Evolutionary conservation across 1,140 invertebrate species (phyloP).

Genomic region (Saccostrea echinata): DNA sequence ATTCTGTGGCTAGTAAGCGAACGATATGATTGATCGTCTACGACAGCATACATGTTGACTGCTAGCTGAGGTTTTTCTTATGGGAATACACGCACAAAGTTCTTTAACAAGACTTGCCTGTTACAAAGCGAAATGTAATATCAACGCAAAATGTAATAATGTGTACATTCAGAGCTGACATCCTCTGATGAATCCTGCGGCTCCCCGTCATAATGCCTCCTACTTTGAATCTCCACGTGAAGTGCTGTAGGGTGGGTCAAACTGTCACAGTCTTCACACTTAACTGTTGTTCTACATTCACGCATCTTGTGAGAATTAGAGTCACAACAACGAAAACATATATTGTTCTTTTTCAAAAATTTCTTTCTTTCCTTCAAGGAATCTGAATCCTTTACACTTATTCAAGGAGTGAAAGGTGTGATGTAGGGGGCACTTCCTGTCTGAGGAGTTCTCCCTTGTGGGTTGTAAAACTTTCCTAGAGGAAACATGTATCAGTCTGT

Average conservation of each 20-base stretch:
- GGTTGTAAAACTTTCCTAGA: no score
- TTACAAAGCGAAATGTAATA: not conserved
- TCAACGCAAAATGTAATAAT: not conserved
- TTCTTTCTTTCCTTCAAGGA: slow-evolving; percentile 11
- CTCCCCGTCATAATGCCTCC: slow-evolving; percentile 7
- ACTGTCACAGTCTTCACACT: slow-evolving; percentile 45
- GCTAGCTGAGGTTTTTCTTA: not conserved
- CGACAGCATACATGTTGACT: slow-evolving; percentile 38
- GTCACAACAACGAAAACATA: slow-evolving; percentile 46
- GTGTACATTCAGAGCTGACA: not conserved
- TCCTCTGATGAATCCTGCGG: not conserved
- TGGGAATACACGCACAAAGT: slow-evolving; percentile 39
- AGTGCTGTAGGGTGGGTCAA: not conserved
- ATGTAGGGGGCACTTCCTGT: slow-evolving; percentile 18
- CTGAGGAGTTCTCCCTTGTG: no score
- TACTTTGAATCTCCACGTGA: not conserved
- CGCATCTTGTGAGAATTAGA: slow-evolving; percentile 3
- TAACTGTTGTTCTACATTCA: not conserved
- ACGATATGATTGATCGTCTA: slow-evolving; percentile 50
- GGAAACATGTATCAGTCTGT: no score
- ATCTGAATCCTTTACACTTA: slow-evolving; percentile 29
- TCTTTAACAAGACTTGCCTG: slow-evolving; percentile 28
- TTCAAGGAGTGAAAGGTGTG: slow-evolving; percentile 8
- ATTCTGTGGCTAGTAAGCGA: not conserved
- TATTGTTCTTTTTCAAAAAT: not conserved